Percentiles rank a stretch among this genome's conserved stretches.
These are phyloP conservation scores for Lycia hirtaria DNA, from an alignment of 2,888 invertebrate genomes.

Conservation along the genomic window DNA sequence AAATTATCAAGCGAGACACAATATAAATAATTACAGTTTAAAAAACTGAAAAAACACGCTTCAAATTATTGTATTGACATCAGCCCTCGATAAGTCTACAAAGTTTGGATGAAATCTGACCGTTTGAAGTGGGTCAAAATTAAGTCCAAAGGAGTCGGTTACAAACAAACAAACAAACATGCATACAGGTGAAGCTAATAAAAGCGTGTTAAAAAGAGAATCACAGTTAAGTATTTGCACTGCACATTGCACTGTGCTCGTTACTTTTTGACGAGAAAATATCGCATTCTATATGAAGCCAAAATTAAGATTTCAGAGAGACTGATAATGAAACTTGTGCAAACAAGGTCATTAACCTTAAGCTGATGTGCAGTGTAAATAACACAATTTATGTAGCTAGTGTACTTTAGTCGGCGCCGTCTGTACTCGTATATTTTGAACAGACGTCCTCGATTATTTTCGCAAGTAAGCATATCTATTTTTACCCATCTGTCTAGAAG, in stretches of 20 bases:
- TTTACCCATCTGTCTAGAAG: no score
- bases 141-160: no score
- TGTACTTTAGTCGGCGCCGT: neutral
- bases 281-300: constrained; percentile 8
- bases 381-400: constrained; percentile 5
- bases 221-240: neutral
- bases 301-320: constrained; percentile 12
- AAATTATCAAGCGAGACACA: no score
- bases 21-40: no score
- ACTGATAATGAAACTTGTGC: constrained; percentile 13
- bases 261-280: constrained; percentile 3
- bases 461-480: no score
- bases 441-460: neutral
- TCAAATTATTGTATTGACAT: no score
- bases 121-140: no score
- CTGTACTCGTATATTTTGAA: neutral
- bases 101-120: no score
- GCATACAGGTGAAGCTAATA: no score
- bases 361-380: constrained; percentile 5
- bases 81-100: no score
- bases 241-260: neutral
- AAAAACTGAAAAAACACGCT: no score
- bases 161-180: no score
- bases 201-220: neutral
- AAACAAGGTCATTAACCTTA: constrained; percentile 13